These are phyloP conservation scores for Creontiades dilutus DNA, from an alignment of 2,888 invertebrate species.

Conservation along the genomic window DNA sequence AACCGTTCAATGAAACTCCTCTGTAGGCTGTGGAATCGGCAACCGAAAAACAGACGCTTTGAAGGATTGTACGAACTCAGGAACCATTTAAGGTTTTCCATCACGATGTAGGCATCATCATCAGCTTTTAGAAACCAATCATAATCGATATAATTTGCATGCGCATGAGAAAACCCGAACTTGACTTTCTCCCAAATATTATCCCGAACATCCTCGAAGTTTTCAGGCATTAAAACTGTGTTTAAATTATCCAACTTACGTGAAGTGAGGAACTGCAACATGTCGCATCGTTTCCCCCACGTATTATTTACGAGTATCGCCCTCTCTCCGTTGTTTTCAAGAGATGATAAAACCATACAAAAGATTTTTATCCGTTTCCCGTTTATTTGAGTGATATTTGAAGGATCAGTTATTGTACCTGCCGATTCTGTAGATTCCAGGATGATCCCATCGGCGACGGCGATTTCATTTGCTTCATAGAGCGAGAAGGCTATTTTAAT, in stretches of 20 bases:
- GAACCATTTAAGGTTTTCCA: constrained; percentile 34
- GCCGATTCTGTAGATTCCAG: neutral
- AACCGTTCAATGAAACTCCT: neutral
- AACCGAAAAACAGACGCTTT: neutral
- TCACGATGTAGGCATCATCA: constrained; percentile 54
- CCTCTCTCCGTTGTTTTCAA: neutral
- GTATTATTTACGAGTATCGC: constrained; percentile 16
- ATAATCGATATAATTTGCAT: constrained; percentile 39
- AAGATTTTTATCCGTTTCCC: neutral
- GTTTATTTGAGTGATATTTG: neutral
- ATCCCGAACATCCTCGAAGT: neutral
- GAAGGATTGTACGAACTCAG: constrained; percentile 16
- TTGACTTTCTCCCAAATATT: constrained; percentile 37
- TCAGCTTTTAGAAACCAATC: constrained; percentile 63
- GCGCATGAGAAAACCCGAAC: constrained; percentile 18
- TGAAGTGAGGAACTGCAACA: constrained; percentile 8
- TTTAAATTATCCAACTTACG: neutral
- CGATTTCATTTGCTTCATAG: neutral
- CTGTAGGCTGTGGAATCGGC: neutral
- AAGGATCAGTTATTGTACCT: too few relatives aligned
- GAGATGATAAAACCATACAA: constrained; percentile 34
- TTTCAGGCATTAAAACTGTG: neutral
- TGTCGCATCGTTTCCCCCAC: constrained; percentile 45
- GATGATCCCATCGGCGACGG: neutral
- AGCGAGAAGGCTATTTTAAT: neutral